These are phyloP conservation scores for Drosophila nebulosa DNA, from an alignment of 1,140 invertebrate species.

Conservation along the genomic window DNA sequence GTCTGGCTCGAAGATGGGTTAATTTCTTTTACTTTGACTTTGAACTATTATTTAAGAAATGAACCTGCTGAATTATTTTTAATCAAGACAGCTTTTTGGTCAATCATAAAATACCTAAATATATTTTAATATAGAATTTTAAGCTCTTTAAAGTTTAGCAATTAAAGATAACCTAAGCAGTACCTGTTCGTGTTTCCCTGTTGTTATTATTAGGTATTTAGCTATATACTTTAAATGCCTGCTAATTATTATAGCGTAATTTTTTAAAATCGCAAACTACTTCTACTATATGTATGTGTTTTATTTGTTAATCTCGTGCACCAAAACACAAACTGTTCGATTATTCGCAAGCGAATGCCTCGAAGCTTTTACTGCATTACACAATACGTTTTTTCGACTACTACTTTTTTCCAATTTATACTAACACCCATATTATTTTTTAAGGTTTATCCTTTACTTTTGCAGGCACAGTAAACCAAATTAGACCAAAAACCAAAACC, in stretches of 20 bases:
- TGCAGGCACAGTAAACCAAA: conserved; percentile 80
- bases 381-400: conserved; percentile 70
- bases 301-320: conserved; percentile 48
- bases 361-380: conserved; percentile 54
- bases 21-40: too few relatives aligned
- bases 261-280: neutral
- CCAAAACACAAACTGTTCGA: conserved; percentile 7
- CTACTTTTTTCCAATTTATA: conserved; percentile 81
- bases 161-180: too few relatives aligned
- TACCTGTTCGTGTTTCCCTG: neutral
- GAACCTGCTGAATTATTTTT: too few relatives aligned
- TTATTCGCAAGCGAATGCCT: conserved; percentile 1
- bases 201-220: neutral
- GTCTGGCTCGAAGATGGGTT: too few relatives aligned
- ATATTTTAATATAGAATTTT: too few relatives aligned
- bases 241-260: conserved; percentile 10
- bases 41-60: too few relatives aligned
- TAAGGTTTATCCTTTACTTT: conserved; percentile 81
- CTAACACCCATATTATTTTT: conserved; percentile 81
- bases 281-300: conserved; percentile 12
- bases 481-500: conserved; percentile 22
- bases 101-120: too few relatives aligned
- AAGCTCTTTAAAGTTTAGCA: too few relatives aligned
- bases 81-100: too few relatives aligned
- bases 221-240: conserved; percentile 10